Evolutionary conservation across 2,113 vertebrate genomes (phyloP), one percentile per base, ranked within the genome.

Genomic region (Xenotilapia flavipinnis): DNA sequence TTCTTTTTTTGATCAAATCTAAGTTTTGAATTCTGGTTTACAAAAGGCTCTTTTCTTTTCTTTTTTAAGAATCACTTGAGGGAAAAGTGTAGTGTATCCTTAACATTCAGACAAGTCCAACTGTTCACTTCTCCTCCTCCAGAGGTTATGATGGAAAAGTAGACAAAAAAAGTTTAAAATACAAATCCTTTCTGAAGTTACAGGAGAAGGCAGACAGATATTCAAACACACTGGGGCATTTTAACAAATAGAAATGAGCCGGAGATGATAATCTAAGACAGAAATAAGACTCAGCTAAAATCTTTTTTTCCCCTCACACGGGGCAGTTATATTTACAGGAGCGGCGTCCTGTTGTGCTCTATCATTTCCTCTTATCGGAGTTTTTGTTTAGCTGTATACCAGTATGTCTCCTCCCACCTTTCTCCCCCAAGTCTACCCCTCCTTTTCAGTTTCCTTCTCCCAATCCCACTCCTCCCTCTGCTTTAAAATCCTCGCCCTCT

Each of bases 351-450:
- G 81, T 55, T 33, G 70, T 56, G 77, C 80, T 62, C 80, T 58
- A 87, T 87, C 84, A 88, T 92, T 89, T 77, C 86, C 92, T 93
- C 90, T 88, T 81, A 55, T 93, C 90, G 36, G 23, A 92, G 93
- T 89, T 93, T 84, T 90, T 93, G 89, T 94, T 90, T 89, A 89
- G 92, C 89, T 89, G 81, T 89, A 79, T 92, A 94, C 91, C 94
- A 91, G 91, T 94, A 87, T 92, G 93, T 90, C 91, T 94, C 91
- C 92, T 85, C 91, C 91, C 89, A 21, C 36, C 79, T 55, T 79
- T 86, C 86, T 62, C 84, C 86, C 80, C 31, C 19, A 65, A 54
- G 9, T 70, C 49, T 86, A 88, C 56, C 79, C 54, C 23, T 90
- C 91, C 91, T 85, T 84, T 85, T 91, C 85, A 91, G 53, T 92